Evolutionary conservation across 2,797 vertebrate species (phyloP).

Genomic region (Sebastes dallii): DNA sequence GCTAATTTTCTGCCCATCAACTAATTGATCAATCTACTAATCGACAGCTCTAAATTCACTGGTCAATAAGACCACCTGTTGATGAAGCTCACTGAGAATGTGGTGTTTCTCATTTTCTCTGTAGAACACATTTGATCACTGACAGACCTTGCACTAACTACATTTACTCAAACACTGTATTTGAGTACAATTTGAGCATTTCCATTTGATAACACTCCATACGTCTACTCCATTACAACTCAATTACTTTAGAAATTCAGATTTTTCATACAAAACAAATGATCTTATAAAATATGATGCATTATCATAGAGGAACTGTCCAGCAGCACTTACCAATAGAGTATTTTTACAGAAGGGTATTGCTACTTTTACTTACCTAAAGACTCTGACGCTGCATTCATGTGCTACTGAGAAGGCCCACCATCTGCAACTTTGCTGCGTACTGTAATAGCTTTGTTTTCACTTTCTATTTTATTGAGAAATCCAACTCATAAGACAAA

Average conservation of each 20-base stretch:
- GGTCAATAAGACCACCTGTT: not conserved
- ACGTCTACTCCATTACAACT: not conserved
- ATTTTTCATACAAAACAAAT: not conserved
- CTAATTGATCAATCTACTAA: not conserved
- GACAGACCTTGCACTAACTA: not conserved
- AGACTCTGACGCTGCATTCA: not conserved
- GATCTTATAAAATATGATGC: not conserved
- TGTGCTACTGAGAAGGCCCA: not conserved
- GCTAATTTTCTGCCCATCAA: not conserved
- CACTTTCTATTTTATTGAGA: slow-evolving; percentile 15
- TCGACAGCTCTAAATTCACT: not conserved
- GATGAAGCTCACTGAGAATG: not conserved
- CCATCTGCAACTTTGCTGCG: slow-evolving; percentile 1
- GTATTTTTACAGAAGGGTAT: not conserved
- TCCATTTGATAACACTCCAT: not conserved
- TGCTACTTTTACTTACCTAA: not conserved
- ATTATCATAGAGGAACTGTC: not conserved
- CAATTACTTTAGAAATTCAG: not conserved
- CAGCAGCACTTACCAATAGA: not conserved
- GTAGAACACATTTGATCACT: not conserved
- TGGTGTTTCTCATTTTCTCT: not conserved
- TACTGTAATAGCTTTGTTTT: slow-evolving; percentile 21
- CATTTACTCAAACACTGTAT: not conserved
- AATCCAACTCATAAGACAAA: slow-evolving; percentile 12
- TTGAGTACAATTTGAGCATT: not conserved